phyloP scores from a whole-genome alignment of 2,888 invertebrate genomes.

The Aphodius sticticus region DNA sequence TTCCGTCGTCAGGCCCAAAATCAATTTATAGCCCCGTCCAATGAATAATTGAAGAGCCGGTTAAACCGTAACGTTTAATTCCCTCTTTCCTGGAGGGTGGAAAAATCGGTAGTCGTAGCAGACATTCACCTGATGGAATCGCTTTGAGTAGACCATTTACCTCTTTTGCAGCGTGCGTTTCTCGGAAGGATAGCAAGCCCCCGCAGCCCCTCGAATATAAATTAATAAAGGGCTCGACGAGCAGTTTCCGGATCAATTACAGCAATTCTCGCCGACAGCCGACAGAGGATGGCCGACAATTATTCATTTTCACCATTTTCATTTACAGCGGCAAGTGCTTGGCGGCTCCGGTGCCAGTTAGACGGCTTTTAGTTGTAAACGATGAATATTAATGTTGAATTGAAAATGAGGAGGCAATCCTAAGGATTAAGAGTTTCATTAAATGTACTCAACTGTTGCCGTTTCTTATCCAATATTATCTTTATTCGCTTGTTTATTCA shows the following conservation, averaged over 20 bases:
- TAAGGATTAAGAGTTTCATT: not conserved
- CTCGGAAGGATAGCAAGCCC: not conserved
- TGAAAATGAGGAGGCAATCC: not conserved
- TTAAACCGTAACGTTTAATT: constrained; percentile 4
- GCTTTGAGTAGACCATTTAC: constrained; percentile 4
- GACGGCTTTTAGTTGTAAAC: not conserved
- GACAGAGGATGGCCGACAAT: not conserved
- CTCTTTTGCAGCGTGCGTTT: not conserved
- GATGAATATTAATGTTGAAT: constrained; percentile 4
- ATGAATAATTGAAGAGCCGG: constrained; percentile 4
- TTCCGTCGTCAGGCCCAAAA: not conserved
- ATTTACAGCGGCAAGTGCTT: not conserved
- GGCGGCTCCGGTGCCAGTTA: not conserved
- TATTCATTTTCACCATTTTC: not conserved
- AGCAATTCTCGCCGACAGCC: not conserved
- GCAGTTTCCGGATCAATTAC: constrained; percentile 4
- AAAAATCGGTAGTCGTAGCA: not conserved
- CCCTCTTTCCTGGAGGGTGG: not conserved
- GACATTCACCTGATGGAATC: not conserved
- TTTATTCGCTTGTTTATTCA: not conserved
- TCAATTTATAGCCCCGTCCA: not conserved
- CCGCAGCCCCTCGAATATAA: not conserved
- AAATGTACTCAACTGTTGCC: not conserved
- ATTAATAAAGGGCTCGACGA: constrained; percentile 4
- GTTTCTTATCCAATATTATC: not conserved